Conservation (phyloP, 2,797 vertebrate species). For the Muscicapa striata region DNA sequence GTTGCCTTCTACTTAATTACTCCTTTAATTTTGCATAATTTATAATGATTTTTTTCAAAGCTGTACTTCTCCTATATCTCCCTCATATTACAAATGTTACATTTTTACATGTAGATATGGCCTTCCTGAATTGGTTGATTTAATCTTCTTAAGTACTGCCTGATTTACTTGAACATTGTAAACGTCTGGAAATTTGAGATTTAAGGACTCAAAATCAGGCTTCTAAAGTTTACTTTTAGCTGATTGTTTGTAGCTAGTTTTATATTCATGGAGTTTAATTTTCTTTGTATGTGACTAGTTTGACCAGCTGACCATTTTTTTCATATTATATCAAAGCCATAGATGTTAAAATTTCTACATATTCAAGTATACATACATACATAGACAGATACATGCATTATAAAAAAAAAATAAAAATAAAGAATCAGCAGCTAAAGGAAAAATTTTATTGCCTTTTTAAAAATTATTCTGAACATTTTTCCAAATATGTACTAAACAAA, state of each 20-base stretch:
- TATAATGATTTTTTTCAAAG: neutral
- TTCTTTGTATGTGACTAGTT: neutral
- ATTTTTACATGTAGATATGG: accelerated
- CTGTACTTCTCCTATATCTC: neutral
- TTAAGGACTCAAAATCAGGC: neutral
- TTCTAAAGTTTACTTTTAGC: neutral
- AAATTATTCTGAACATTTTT: neutral
- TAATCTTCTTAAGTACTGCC: neutral
- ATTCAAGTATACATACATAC: neutral
- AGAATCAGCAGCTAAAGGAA: neutral
- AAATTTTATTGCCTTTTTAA: accelerated
- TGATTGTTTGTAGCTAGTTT: neutral
- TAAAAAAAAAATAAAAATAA: neutral
- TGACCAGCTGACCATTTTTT: neutral
- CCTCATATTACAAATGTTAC: neutral
- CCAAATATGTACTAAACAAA: neutral
- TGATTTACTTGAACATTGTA: neutral
- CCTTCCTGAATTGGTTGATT: neutral
- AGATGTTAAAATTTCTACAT: neutral
- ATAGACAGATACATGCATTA: neutral
- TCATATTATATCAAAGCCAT: neutral
- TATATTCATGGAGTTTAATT: neutral
- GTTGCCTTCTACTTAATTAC: neutral
- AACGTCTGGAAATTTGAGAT: neutral
- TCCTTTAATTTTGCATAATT: neutral